Conservation (phyloP, 2,113 vertebrate species). For the Anhinga anhinga region DNA sequence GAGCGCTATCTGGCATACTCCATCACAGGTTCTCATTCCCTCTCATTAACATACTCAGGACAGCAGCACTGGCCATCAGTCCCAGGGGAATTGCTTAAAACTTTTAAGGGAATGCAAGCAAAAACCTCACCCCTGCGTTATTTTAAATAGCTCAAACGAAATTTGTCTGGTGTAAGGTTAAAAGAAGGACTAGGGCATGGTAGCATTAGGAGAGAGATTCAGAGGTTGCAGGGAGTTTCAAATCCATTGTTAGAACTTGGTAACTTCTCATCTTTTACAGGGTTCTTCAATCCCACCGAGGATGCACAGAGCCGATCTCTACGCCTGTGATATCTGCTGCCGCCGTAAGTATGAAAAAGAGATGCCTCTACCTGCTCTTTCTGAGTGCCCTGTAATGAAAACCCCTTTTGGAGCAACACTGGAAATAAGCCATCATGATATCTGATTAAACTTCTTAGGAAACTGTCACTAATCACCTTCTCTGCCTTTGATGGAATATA, state of each 20-base stretch:
- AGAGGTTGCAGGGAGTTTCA: neutral
- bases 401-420: slow-evolving; percentile 1
- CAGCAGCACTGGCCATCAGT: neutral
- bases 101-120: neutral
- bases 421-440: slow-evolving; percentile 41
- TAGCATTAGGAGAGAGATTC: neutral
- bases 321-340: neutral
- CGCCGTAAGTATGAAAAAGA: neutral
- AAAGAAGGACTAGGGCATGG: neutral
- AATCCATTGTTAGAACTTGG: neutral
- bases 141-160: neutral
- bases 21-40: neutral
- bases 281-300: neutral
- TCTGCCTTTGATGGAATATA: slow-evolving; percentile 1
- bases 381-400: neutral
- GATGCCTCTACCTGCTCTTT: neutral
- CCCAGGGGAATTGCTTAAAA: neutral
- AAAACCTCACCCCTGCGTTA: neutral
- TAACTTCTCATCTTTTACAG: neutral
- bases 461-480: slow-evolving; percentile 55
- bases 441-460: slow-evolving; percentile 51
- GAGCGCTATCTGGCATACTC: neutral
- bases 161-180: neutral
- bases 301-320: neutral
- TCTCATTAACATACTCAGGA: neutral